Conservation (phyloP, 2,888 invertebrate genomes). For the Leptinotarsa tumamoca region DNA sequence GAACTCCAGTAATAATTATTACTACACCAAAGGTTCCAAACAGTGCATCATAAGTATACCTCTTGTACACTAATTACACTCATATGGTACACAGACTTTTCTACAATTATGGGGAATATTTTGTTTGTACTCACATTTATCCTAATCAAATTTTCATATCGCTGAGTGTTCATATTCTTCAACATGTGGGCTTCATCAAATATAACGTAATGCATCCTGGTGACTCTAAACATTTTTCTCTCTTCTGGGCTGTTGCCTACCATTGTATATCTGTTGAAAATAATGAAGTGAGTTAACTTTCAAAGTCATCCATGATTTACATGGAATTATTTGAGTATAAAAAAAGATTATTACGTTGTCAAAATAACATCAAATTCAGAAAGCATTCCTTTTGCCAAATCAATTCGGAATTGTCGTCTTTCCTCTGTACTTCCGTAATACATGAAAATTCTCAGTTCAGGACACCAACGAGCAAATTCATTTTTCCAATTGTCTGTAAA, state of each 20-base stretch:
- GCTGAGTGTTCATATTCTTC: slow-evolving; percentile 94
- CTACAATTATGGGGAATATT: neutral
- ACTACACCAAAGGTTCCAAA: too few relatives aligned
- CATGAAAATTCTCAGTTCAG: slow-evolving; percentile 80
- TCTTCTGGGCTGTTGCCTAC: slow-evolving; percentile 89
- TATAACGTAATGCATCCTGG: slow-evolving; percentile 90
- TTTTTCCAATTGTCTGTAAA: slow-evolving; percentile 84
- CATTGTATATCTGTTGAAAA: slow-evolving; percentile 74
- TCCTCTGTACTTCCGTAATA: slow-evolving; percentile 93
- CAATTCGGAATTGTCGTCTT: slow-evolving; percentile 79
- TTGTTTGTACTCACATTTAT: slow-evolving; percentile 70
- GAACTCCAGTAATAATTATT: too few relatives aligned
- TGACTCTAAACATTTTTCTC: slow-evolving; percentile 90
- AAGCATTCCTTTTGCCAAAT: slow-evolving; percentile 79
- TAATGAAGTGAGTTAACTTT: too few relatives aligned
- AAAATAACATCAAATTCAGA: slow-evolving; percentile 85
- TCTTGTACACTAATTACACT: too few relatives aligned
- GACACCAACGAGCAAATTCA: slow-evolving; percentile 85
- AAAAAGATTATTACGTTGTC: slow-evolving; percentile 78
- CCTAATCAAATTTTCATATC: slow-evolving; percentile 89
- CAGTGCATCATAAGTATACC: too few relatives aligned
- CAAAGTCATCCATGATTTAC: too few relatives aligned
- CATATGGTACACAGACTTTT: too few relatives aligned
- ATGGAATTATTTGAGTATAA: neutral
- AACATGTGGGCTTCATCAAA: slow-evolving; percentile 99